Percentiles rank a stretch among this genome's conserved stretches.
Conservation (phyloP, 2,113 vertebrate species). For the Chaenogobius annularis region DNA sequence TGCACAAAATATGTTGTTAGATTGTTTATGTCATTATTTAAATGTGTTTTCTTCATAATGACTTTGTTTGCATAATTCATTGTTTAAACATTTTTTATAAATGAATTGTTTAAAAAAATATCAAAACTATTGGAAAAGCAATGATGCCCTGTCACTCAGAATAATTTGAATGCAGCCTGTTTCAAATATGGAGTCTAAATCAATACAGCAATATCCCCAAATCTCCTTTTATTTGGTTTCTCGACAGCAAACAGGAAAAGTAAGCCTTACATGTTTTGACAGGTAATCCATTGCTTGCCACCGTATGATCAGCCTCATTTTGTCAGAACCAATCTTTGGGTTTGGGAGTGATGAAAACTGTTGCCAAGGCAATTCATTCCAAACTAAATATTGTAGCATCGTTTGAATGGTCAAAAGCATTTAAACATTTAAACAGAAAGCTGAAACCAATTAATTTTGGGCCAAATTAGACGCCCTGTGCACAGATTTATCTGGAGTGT, state of each 20-base stretch:
- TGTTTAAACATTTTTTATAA: too few species aligned
- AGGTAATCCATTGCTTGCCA: background rate
- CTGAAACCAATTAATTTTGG: too few species aligned
- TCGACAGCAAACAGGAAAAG: background rate
- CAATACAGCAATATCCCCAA: background rate
- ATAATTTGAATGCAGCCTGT: background rate
- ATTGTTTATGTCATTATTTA: too few species aligned
- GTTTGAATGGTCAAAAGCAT: background rate
- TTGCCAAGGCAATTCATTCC: background rate
- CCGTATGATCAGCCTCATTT: background rate
- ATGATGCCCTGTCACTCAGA: background rate
- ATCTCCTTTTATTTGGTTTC: background rate
- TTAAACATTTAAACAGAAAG: too few species aligned
- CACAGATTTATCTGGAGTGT: too few species aligned
- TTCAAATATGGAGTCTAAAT: background rate
- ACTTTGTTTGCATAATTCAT: too few species aligned
- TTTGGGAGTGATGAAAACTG: background rate
- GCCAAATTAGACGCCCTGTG: too few species aligned
- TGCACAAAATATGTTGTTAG: background rate
- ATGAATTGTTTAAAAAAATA: too few species aligned
- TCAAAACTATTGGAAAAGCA: too few species aligned
- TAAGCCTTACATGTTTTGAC: background rate
- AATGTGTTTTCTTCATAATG: too few species aligned
- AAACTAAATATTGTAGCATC: background rate
- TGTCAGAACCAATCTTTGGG: background rate